Conservation (phyloP, 2,797 vertebrate species). For the Lacerta viridis region DNA sequence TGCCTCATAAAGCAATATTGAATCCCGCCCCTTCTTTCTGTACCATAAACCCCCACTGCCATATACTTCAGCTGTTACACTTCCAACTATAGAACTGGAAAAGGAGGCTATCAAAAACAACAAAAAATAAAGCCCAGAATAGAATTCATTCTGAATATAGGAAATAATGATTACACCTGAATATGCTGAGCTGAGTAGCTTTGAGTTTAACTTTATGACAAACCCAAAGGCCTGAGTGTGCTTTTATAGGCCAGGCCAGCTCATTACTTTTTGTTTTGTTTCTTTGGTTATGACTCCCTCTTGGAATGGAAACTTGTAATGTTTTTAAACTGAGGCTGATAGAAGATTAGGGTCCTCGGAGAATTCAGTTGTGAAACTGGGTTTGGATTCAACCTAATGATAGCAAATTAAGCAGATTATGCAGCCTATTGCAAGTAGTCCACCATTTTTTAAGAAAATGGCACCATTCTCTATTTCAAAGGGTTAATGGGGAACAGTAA, state of each 20-base stretch:
- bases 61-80: too few relatives aligned
- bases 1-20: too few relatives aligned
- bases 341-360: constrained; percentile 79
- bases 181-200: constrained; percentile 56
- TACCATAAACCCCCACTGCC: too few relatives aligned
- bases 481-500: constrained; percentile 81
- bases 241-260: constrained; percentile 58
- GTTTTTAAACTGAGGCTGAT: constrained; percentile 82
- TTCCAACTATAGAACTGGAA: constrained; percentile 29
- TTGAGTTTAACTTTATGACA: constrained; percentile 68
- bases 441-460: constrained; percentile 68
- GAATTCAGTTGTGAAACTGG: constrained; percentile 84
- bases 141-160: constrained; percentile 57
- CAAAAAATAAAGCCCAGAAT: constrained; percentile 39
- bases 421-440: constrained; percentile 75
- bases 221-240: constrained; percentile 58
- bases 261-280: constrained; percentile 67
- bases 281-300: constrained; percentile 69
- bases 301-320: constrained; percentile 69
- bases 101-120: constrained; percentile 18
- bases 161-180: constrained; percentile 56
- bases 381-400: constrained; percentile 84
- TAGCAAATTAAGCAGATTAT: constrained; percentile 82
- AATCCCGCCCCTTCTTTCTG: too few relatives aligned
- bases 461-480: constrained; percentile 75